These are phyloP conservation scores for Drosophila sproati DNA, from an alignment of 1,140 invertebrate genomes.

Conservation along the genomic window DNA sequence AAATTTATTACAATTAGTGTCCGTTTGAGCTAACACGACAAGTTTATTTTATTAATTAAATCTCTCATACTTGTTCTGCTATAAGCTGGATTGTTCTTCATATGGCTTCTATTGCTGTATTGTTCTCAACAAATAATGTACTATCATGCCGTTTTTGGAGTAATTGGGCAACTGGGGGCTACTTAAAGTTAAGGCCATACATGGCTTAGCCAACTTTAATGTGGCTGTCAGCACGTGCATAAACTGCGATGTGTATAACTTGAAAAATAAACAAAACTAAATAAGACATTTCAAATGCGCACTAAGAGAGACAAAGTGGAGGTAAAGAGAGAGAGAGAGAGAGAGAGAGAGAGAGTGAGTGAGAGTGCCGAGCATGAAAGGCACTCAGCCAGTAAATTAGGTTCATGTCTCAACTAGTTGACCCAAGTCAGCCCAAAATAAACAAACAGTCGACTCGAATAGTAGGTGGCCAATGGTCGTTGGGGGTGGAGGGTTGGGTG, in stretches of 20 bases:
- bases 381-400: slow-evolving; percentile 81
- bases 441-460: slow-evolving; percentile 57
- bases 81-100: background rate
- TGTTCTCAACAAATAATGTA: background rate
- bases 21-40: no score
- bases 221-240: slow-evolving; percentile 49
- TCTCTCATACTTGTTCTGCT: no score
- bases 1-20: no score
- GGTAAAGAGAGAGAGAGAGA: background rate
- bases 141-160: background rate
- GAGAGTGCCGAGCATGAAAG: slow-evolving; percentile 59
- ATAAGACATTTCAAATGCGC: slow-evolving; percentile 71
- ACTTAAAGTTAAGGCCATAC: slow-evolving; percentile 4
- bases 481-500: background rate
- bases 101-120: background rate
- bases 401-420: slow-evolving; percentile 81
- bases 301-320: slow-evolving; percentile 12
- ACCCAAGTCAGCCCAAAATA: slow-evolving; percentile 74
- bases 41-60: no score
- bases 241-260: slow-evolving; percentile 38
- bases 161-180: background rate
- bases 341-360: background rate
- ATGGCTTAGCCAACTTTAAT: slow-evolving; percentile 30
- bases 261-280: slow-evolving; percentile 60
- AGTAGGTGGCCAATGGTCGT: background rate